These are phyloP conservation scores for Phylloscopus trochilus DNA, from an alignment of 2,113 vertebrate species.

Conservation along the genomic window DNA sequence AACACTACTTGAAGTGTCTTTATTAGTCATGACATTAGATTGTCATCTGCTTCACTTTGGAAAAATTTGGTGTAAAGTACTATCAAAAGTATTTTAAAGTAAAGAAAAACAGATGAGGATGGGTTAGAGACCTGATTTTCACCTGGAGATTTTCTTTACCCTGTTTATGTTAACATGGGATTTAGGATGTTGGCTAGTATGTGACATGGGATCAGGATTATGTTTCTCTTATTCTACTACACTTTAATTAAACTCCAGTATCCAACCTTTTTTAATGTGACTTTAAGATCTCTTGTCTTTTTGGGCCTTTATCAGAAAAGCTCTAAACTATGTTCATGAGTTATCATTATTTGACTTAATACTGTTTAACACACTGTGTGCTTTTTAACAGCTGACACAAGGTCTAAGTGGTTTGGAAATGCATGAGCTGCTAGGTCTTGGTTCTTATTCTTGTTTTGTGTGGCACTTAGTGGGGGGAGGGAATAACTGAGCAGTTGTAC, in stretches of 20 bases:
- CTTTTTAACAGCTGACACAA: neutral
- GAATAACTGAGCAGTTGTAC: neutral
- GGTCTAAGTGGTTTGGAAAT: neutral
- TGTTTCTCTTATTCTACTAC: neutral
- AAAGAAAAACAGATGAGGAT: neutral
- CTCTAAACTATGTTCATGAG: neutral
- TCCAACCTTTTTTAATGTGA: neutral
- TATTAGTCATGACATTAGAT: neutral
- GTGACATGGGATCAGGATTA: neutral
- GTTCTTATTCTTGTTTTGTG: neutral
- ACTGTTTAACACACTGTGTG: neutral
- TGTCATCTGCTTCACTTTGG: neutral
- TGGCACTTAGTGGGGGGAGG: accelerated
- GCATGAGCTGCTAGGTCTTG: neutral
- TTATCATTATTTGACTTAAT: neutral
- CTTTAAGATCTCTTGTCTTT: neutral
- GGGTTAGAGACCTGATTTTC: neutral
- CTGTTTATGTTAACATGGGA: neutral
- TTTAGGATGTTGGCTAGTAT: neutral
- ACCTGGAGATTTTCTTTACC: neutral
- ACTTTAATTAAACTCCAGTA: neutral
- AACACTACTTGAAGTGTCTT: neutral
- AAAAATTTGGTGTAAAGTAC: neutral
- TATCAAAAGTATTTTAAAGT: neutral
- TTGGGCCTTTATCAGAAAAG: neutral